These are phyloP conservation scores for Parnassius mnemosyne DNA, from an alignment of 2,888 invertebrate species.

Conservation along the genomic window DNA sequence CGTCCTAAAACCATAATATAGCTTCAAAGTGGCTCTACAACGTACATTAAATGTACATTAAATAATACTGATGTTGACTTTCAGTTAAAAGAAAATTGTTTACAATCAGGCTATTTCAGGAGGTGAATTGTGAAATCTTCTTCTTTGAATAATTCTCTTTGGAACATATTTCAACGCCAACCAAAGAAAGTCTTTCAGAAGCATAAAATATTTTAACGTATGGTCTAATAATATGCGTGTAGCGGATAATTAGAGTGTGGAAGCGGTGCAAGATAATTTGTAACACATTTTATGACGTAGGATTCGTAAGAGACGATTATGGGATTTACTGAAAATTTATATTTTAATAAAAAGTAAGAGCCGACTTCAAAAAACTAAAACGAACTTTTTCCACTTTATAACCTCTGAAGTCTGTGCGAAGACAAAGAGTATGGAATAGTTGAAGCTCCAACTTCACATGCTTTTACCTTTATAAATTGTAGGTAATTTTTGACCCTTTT, in stretches of 20 bases:
- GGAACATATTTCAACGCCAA: constrained; percentile 16
- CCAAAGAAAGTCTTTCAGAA: constrained; percentile 4
- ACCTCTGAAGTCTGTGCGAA: background rate
- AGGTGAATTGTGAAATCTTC: background rate
- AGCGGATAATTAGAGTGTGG: no score
- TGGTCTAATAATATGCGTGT: background rate
- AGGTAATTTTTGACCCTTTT: no score
- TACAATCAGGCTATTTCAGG: no score
- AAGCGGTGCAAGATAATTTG: background rate
- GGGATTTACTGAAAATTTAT: background rate
- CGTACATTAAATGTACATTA: no score
- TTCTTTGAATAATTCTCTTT: constrained; percentile 17
- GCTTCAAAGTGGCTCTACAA: no score
- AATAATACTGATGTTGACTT: no score
- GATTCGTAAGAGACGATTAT: background rate
- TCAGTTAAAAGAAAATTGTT: no score
- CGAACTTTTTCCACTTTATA: background rate
- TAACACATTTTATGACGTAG: background rate
- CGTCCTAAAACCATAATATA: no score
- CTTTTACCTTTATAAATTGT: no score
- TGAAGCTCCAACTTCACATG: background rate
- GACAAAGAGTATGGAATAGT: background rate
- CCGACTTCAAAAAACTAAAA: background rate
- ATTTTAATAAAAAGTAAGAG: background rate
- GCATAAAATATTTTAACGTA: constrained; percentile 10